Percentiles rank a stretch among this genome's conserved stretches.
phyloP scores from a whole-genome alignment of 2,888 invertebrate species.

The Drosophila stalkeri region DNA sequence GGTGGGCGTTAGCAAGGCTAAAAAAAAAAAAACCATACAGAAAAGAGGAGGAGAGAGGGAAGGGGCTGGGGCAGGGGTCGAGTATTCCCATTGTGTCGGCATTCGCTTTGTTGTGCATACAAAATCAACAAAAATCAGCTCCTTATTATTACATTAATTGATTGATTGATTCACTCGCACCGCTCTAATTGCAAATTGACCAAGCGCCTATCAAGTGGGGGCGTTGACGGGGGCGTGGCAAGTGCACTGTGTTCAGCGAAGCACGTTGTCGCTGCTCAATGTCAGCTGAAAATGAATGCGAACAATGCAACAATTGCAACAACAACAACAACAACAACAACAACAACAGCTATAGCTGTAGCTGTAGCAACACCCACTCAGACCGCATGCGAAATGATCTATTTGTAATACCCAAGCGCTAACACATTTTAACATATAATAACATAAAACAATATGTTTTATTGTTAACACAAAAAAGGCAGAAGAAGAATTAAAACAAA shows the following conservation, averaged over 20 bases:
- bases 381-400: conserved; percentile 30
- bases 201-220: conserved; percentile 49
- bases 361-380: conserved; percentile 27
- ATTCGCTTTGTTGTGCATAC: conserved; percentile 46
- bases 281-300: conserved; percentile 61
- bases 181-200: conserved; percentile 67
- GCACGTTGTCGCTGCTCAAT: conserved; percentile 64
- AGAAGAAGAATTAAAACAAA: neutral
- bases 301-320: conserved; percentile 63
- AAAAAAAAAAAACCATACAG: neutral
- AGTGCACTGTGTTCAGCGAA: conserved; percentile 37
- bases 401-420: conserved; percentile 27
- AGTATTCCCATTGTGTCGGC: conserved; percentile 43
- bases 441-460: conserved; percentile 44
- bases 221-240: conserved; percentile 48
- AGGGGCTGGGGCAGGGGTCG: neutral
- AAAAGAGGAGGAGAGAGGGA: too few species aligned
- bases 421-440: conserved; percentile 35
- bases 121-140: conserved; percentile 60
- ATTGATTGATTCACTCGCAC: conserved; percentile 78
- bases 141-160: conserved; percentile 76
- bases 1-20: conserved; percentile 24
- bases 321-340: conserved; percentile 19
- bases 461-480: conserved; percentile 20
- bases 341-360: neutral